Evolutionary conservation across 2,113 vertebrate species (phyloP).

Genomic region (Anguilla rostrata): DNA sequence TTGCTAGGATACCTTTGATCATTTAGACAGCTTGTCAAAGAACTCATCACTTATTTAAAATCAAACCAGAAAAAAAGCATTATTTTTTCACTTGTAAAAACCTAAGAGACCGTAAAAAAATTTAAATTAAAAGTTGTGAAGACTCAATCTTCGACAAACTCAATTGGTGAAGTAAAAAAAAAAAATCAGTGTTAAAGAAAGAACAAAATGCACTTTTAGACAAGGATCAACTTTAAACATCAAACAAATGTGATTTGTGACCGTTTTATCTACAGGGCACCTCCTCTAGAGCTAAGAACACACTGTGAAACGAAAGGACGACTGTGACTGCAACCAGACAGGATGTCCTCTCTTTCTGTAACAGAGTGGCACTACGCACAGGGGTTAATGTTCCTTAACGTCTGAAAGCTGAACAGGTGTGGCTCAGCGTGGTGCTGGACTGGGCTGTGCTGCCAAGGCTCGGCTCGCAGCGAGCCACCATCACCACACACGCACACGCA

Average conservation of each 20-base stretch:
- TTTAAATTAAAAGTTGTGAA: too few relatives aligned
- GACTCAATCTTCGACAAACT: background rate
- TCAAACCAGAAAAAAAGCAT: conserved; percentile 38
- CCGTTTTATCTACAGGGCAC: background rate
- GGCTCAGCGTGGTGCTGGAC: conserved; percentile 27
- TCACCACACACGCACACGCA: background rate
- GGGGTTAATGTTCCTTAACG: background rate
- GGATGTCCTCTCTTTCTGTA: background rate
- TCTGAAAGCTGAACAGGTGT: conserved; percentile 46
- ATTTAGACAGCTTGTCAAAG: conserved; percentile 57
- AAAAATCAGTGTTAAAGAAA: background rate
- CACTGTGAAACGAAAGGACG: background rate
- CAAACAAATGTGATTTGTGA: background rate
- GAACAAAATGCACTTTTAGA: background rate
- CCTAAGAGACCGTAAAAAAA: background rate
- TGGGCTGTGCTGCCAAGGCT: background rate
- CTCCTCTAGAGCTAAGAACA: background rate
- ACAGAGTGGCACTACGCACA: background rate
- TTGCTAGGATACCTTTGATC: conserved; percentile 74
- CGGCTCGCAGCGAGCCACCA: conserved; percentile 14
- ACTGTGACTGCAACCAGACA: background rate
- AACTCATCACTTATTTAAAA: conserved; percentile 65
- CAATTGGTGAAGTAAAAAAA: background rate
- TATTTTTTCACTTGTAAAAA: background rate
- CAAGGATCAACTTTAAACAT: background rate